These are phyloP conservation scores for Hyppa rectilinea DNA, from an alignment of 2,888 invertebrate species.

Conservation along the genomic window DNA sequence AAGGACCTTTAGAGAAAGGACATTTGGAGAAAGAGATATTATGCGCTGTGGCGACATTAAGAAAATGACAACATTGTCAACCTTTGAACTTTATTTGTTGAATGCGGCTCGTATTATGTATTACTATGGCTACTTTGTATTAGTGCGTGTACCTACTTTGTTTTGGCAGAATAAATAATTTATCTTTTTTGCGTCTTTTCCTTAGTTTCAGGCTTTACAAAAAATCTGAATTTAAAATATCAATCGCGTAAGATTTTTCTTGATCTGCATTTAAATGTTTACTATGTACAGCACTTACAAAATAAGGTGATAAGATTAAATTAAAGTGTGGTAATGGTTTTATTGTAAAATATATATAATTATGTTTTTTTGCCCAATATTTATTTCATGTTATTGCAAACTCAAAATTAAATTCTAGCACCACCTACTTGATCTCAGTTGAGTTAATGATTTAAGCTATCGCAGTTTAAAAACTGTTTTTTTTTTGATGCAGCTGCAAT, in stretches of 20 bases:
- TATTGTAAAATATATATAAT: not conserved
- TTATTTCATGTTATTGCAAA: not conserved
- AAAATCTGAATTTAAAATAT: no score
- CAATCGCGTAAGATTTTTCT: not conserved
- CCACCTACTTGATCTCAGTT: not conserved
- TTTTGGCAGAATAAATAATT: no score
- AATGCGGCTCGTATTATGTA: no score
- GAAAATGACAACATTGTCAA: no score
- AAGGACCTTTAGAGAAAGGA: no score
- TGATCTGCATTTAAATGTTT: conserved; percentile 11
- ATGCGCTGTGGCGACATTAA: no score
- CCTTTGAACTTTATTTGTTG: no score
- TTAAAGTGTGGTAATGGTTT: not conserved
- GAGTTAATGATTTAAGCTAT: not conserved
- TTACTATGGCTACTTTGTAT: no score
- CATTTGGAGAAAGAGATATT: no score
- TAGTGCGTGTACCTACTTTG: no score
- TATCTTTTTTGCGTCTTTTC: no score
- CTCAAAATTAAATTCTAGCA: not conserved
- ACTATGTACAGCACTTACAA: not conserved
- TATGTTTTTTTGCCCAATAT: not conserved
- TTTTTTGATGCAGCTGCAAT: not conserved
- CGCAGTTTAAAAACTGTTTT: not conserved
- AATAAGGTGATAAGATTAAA: not conserved
- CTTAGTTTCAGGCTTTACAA: no score